Evolutionary conservation across 2,888 invertebrate species (phyloP), one percentile per base, ranked within the genome.

Genomic region (Philhelius pedissequus): DNA sequence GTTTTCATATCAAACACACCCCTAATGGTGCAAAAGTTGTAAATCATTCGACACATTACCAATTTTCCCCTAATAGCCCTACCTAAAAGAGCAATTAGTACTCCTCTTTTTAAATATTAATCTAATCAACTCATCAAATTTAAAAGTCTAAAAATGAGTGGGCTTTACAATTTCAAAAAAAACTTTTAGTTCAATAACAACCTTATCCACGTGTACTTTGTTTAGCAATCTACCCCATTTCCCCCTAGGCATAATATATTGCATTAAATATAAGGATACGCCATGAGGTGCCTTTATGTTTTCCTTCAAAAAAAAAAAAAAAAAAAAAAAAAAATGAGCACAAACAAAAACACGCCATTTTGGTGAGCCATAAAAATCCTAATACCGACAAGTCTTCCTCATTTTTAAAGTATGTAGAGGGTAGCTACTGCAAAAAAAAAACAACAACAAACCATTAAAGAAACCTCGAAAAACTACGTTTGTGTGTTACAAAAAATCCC

Each of bases 281-380:
- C 48, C 58, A 30, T 54, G 40, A 50, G 60, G 66, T 40, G n/a
- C 11, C 20, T 52, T 40, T 40, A 18, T 38, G 18, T 30, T 58
- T 35, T 32, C 15, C n/a, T 7, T 11, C 4, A 15, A 52, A 20
- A 45, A 4, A 20, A 20, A 30, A n/a, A n/a, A 54, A 15, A 30
- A 30, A 27, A 54, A 32, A 54, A 54, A 18, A 30, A 1, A 5
- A 56, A 25, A 22, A 56, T 60, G 43, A 54, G 62, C 18, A 75
- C 35, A 60, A 71, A 76, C 66, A 76, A 76, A 75, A 70, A 66
- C 71, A 76, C 58, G 77, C 54, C 81, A 81, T 76, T 76, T 80
- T 68, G 62, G 68, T 68, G 58, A 35, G 60, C 62, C 80, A 75
- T 75, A 69, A 77, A 81, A 76, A 81, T 66, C 27, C 56, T 64